phyloP scores from a whole-genome alignment of 2,113 vertebrate genomes.

The Zosterops pallidus region DNA sequence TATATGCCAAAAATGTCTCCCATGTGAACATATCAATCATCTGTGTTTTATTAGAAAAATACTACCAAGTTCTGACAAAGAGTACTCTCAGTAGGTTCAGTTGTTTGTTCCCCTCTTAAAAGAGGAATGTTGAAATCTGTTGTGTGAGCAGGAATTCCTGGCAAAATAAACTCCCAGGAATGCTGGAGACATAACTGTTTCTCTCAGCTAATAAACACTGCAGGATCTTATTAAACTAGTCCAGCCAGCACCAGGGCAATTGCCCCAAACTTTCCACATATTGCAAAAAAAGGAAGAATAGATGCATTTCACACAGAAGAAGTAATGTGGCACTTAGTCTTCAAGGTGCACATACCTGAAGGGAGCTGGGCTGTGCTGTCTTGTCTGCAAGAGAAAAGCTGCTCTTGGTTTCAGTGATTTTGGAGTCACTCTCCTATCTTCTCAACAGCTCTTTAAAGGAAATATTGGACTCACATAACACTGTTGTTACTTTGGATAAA shows the following conservation, averaged over 20 bases:
- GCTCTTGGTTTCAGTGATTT: not conserved
- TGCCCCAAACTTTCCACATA: not conserved
- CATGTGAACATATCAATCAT: conserved; percentile 62
- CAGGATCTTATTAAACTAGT: not conserved
- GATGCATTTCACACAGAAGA: not conserved
- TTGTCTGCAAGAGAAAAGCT: not conserved
- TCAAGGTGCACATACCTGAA: not conserved
- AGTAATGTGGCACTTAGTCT: not conserved
- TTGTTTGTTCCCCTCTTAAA: conserved; percentile 31
- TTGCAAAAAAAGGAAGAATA: not conserved
- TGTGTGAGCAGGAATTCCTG: conserved; percentile 27
- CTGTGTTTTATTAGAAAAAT: conserved; percentile 54
- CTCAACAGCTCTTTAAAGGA: not conserved
- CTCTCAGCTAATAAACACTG: conserved; percentile 49
- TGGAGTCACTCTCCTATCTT: not conserved
- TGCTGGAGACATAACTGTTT: conserved; percentile 28
- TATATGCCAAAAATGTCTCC: conserved; percentile 14
- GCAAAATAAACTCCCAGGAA: conserved; percentile 30
- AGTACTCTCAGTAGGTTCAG: conserved; percentile 36
- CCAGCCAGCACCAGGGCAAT: not conserved
- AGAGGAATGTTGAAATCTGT: conserved; percentile 51
- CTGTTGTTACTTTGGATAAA: not conserved
- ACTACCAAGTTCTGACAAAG: conserved; percentile 49
- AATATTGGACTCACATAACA: not conserved
- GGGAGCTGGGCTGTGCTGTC: not conserved